A percentile compares a stretch with the other conserved stretches of the same genome.
Evolutionary conservation across 92 coral and sea anemone genomes (phyloP).

Genomic region (Parazoanthus atlanticus): DNA sequence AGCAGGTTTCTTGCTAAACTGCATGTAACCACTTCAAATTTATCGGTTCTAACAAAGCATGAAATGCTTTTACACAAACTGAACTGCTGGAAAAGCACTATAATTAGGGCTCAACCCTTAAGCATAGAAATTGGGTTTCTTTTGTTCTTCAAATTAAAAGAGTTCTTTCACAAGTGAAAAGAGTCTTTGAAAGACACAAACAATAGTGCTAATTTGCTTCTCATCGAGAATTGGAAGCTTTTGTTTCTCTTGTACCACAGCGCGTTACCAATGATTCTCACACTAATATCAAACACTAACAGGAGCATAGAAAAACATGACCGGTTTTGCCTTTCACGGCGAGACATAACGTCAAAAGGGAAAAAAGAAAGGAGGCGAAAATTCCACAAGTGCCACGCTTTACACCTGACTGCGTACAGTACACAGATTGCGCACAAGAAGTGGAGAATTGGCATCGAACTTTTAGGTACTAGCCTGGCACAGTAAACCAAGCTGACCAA

Average conservation of each 20-base stretch:
- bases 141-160: constrained; percentile 22
- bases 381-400: not conserved
- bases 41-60: not conserved
- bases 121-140: constrained; percentile 1
- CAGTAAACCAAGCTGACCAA: not conserved
- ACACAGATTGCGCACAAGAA: not conserved
- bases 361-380: not conserved
- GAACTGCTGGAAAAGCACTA: not conserved
- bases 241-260: not conserved
- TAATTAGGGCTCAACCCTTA: not conserved
- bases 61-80: not conserved
- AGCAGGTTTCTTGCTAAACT: not conserved
- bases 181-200: not conserved
- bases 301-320: not conserved
- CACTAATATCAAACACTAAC: not conserved
- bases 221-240: constrained; percentile 7
- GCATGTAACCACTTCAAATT: not conserved
- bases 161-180: not conserved
- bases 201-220: constrained; percentile 20
- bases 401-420: not conserved
- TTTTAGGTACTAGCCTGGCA: not conserved
- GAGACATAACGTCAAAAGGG: not conserved
- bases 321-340: not conserved
- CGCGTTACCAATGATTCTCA: not conserved
- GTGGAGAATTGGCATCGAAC: not conserved